Percentiles rank a stretch among this genome's conserved stretches.
Conservation (phyloP, 2,113 vertebrate species). For the Saccopteryx bilineata region DNA sequence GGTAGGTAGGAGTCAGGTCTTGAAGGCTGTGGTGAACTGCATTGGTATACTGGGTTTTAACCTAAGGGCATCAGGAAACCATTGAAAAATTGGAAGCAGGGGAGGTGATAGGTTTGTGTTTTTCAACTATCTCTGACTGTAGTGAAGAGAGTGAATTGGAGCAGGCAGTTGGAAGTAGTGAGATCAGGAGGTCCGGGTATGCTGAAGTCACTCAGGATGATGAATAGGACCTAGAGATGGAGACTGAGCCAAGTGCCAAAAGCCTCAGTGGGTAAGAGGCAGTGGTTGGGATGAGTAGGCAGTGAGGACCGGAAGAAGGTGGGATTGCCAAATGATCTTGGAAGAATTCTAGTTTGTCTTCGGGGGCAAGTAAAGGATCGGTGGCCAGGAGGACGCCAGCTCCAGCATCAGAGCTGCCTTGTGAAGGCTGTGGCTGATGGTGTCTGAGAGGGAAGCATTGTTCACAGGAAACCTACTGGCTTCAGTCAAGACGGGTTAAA, state of each 20-base stretch:
- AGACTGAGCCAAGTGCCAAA: neutral
- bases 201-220: neutral
- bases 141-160: neutral
- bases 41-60: neutral
- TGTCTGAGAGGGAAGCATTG: neutral
- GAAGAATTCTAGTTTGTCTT: neutral
- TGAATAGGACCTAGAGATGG: neutral
- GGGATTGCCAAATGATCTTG: neutral
- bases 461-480: neutral
- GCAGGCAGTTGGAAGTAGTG: neutral
- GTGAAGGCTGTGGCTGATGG: neutral
- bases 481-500: neutral
- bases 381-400: neutral
- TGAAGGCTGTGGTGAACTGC: neutral
- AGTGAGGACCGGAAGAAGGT: neutral
- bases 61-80: neutral
- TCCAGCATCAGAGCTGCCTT: accelerated
- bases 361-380: neutral
- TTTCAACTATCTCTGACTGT: neutral
- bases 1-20: neutral
- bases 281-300: neutral
- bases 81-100: neutral
- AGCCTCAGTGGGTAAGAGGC: neutral
- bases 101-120: neutral
- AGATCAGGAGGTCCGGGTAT: neutral